Base-by-base conservation (phyloP, 2,797 vertebrate species). In the Manis crassicaudata region DNA sequence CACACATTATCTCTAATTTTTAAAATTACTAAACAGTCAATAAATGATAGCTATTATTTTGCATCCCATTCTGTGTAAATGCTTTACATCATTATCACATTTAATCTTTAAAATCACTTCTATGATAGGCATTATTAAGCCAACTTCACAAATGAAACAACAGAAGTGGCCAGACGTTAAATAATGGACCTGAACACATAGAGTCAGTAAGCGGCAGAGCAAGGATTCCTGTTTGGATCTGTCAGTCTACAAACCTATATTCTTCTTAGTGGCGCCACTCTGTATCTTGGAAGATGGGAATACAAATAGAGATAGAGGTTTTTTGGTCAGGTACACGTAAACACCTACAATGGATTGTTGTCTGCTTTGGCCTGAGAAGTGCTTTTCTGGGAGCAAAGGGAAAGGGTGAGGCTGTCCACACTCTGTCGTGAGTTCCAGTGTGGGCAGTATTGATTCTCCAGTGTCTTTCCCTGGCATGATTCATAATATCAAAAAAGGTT, bases 91-190 rank as follows among this genome's bases (percentile, higher is more conserved):
- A 67, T 75, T 91, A 89, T 62, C 20, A 75, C 17, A 50, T 56
- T 37, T 60, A 79, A 92, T 86, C 32, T 37, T 72, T 79, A 63
- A 86, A 94, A 67, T 70, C 40, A 72, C 23, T 81, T 94, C 67
- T 77, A 27, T 2, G 25, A 23, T 35, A 83, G 27, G n/a, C 16
- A 54, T 62, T 89, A 65, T 76, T 77, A 90, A 87, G 52, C 21
- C 10, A 84, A 6, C n/a, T 23, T 60, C 27, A 73, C n/a, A 81
- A 63, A 65, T 35, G 82, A 94, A 77, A 58, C 21, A 82, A 40
- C 9, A 23, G 37, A 92, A 46, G 37, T 8, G 35, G 3, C 2
- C 29, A 84, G 56, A 68, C 12, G 54, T 82, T 80, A 43, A 84
- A 63, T 88, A 68, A 86, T 10, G 35, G 46, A 12, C 40, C 17